A percentile compares a stretch with the other conserved stretches of the same genome.
Conservation (phyloP, 2,113 vertebrate species). For the Syngnathus scovelli region DNA sequence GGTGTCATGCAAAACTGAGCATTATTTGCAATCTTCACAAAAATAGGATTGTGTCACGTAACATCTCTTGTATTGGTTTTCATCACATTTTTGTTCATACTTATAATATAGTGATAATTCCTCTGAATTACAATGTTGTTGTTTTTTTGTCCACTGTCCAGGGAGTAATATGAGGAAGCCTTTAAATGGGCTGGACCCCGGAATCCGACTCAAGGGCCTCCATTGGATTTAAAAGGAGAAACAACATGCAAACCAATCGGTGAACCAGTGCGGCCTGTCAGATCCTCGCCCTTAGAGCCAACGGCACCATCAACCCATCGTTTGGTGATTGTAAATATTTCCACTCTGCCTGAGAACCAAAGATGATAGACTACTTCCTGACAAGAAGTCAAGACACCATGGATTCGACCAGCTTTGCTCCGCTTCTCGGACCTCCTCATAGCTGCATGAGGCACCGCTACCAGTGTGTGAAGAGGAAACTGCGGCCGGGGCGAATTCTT, state of each 20-base stretch:
- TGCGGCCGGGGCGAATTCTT: constrained; percentile 79
- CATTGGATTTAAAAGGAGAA: constrained; percentile 47
- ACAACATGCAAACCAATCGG: constrained; percentile 60
- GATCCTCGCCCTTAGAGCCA: constrained; percentile 35
- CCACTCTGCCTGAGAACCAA: constrained; percentile 31
- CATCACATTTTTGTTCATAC: background rate
- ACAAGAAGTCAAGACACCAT: constrained; percentile 36
- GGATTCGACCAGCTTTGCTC: constrained; percentile 29
- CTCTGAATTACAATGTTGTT: background rate
- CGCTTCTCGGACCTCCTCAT: constrained; percentile 35
- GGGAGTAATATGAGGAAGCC: constrained; percentile 73
- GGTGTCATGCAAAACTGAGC: background rate
- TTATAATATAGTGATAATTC: background rate
- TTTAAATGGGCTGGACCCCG: constrained; percentile 59
- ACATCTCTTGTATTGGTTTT: background rate
- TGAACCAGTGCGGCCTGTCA: constrained; percentile 44
- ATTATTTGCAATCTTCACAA: background rate
- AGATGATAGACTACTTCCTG: constrained; percentile 60
- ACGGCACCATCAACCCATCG: constrained; percentile 21
- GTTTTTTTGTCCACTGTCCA: constrained; percentile 33
- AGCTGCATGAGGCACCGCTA: constrained; percentile 50
- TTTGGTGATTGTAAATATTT: constrained; percentile 24
- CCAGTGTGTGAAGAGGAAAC: constrained; percentile 79
- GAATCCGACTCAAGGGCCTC: constrained; percentile 50
- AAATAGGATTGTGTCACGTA: background rate